A percentile compares a stretch with the other conserved stretches of the same genome.
These are phyloP conservation scores for Lutjanus argentimaculatus DNA, from an alignment of 2,797 vertebrate genomes.

Conservation along the genomic window DNA sequence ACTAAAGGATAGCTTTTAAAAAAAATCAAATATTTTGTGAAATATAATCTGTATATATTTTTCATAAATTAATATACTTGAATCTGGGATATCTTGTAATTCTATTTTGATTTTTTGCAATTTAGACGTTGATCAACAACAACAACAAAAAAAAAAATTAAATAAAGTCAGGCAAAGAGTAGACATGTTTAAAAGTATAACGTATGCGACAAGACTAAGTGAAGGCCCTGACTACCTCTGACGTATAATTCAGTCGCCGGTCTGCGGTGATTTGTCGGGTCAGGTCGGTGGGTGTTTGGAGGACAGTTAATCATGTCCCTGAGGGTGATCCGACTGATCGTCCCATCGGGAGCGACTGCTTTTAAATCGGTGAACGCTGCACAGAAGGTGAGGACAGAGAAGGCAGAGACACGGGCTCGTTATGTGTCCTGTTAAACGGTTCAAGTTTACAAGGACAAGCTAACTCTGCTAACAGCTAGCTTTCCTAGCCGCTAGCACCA, in stretches of 20 bases:
- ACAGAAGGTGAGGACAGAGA: conserved; percentile 71
- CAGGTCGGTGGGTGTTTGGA: conserved; percentile 52
- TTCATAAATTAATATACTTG: not conserved
- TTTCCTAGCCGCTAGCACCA: not conserved
- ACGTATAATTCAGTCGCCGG: conserved; percentile 54
- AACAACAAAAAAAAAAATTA: not conserved
- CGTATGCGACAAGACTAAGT: not conserved
- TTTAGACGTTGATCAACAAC: not conserved
- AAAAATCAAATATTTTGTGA: not conserved
- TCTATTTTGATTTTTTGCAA: no score
- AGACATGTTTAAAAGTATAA: rapidly evolving
- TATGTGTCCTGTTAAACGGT: rapidly evolving
- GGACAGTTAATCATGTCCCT: conserved; percentile 77
- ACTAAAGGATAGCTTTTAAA: not conserved
- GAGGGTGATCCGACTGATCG: conserved; percentile 69
- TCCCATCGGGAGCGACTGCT: conserved; percentile 61
- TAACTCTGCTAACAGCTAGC: conserved; percentile 29
- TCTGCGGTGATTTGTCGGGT: conserved; percentile 48
- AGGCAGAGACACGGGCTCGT: rapidly evolving
- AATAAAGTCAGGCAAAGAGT: conserved; percentile 29
- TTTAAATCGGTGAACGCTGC: conserved; percentile 34
- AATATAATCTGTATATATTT: not conserved
- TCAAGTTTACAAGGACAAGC: conserved; percentile 67
- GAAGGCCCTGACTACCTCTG: not conserved
- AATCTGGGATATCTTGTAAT: rapidly evolving